phyloP scores from a whole-genome alignment of 2,888 invertebrate species.

The Himalopsyche japonica region DNA sequence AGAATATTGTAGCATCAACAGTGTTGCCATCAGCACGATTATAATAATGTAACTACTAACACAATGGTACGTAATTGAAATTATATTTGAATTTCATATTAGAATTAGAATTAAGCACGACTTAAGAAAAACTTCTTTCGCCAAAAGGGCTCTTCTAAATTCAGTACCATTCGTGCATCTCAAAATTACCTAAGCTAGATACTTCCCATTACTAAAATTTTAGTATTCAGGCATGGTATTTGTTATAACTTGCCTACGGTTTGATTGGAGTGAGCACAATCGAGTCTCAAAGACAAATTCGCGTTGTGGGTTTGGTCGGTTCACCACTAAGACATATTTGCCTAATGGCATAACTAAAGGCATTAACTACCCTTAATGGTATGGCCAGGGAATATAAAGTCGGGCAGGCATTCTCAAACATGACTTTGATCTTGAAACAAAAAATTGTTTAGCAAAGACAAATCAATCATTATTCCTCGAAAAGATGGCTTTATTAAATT shows the following conservation, averaged over 20 bases:
- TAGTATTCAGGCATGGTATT: background rate
- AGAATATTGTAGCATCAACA: too few relatives aligned
- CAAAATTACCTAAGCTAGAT: background rate
- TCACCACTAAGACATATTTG: background rate
- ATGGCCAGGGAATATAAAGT: background rate
- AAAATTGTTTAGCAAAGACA: too few relatives aligned
- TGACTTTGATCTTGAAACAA: too few relatives aligned
- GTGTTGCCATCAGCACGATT: too few relatives aligned
- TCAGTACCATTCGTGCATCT: background rate
- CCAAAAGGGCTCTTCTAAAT: background rate
- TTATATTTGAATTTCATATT: too few relatives aligned
- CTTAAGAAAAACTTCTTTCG: too few relatives aligned
- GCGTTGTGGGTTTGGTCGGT: background rate
- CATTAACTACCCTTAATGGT: constrained; percentile 1
- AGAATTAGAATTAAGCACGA: too few relatives aligned
- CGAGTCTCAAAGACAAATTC: background rate
- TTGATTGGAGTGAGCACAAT: constrained; percentile 1
- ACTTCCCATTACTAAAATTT: background rate
- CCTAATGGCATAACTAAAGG: background rate
- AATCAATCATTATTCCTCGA: too few relatives aligned
- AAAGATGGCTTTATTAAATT: too few relatives aligned
- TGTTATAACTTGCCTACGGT: background rate
- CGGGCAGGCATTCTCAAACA: background rate
- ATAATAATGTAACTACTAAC: too few relatives aligned
- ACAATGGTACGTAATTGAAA: too few relatives aligned